Base-by-base conservation (phyloP, 2,113 vertebrate genomes). In the Conger conger region DNA sequence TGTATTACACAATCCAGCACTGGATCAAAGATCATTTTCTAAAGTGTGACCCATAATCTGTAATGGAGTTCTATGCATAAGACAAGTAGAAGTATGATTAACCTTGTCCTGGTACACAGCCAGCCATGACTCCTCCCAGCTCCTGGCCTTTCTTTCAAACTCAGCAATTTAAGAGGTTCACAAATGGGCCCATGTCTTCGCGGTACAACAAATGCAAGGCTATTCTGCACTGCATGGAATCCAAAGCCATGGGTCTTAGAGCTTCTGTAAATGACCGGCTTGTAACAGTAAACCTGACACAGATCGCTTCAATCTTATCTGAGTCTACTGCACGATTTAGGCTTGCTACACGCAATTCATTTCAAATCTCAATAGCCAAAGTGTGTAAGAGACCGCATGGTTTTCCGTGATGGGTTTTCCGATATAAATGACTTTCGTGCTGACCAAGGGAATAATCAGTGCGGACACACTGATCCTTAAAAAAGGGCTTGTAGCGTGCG, bases 1-100 rank as follows among this genome's bases (percentile, higher is more conserved):
- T 11, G 17, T 20, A 78, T 78, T 37, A 13, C 76, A 78, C 38
- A 38, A 78, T 38, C 16, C 0, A 4, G 20, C 33, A 20, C 36
- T 35, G 3, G 53, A 73, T 33, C 42, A 82, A 18, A 82, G 50
- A 82, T 33, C 11, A 50, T 45, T 80, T 30, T 50, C 57, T 57
- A 35, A 36, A 57, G 68, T 13, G 27, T 57, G n/a, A 53, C 5
- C 15, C 16, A 18, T 57, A 86, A 89, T 88, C 84, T 87, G 37
- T 40, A 68, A 17, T 76, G 30, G 73, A 76, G 42, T 37, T 81
- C 83, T 79, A 84, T 84, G 35, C 16, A 73, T 30, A 50, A 78
- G 86, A 83, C 54, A 82, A 88, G 87, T 60, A 83, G 83, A 80
- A 89, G 86, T 86, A 86, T 85, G 80, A 88, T 83, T 87, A 86